phyloP scores from a whole-genome alignment of 2,888 invertebrate genomes.

The Rhynchonema sp. region DNA sequence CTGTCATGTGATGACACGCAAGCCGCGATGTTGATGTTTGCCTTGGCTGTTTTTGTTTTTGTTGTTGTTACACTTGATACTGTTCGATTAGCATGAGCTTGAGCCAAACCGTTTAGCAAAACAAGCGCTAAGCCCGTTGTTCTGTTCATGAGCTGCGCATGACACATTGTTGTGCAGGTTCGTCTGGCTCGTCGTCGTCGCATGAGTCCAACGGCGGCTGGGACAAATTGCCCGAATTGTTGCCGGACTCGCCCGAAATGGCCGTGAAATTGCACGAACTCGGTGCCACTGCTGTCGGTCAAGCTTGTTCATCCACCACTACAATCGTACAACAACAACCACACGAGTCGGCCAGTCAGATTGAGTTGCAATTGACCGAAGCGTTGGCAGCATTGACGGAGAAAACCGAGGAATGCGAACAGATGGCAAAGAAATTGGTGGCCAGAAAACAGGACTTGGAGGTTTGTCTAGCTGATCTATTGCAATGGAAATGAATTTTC shows the following conservation, averaged over 20 bases:
- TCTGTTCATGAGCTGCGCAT: too few species aligned
- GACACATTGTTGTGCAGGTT: too few species aligned
- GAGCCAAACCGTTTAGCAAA: too few species aligned
- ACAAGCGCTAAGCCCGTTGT: too few species aligned
- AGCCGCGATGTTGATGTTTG: too few species aligned
- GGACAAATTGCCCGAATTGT: neutral
- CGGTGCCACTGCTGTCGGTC: too few species aligned
- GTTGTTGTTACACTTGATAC: too few species aligned
- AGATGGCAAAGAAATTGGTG: slow-evolving; percentile 5
- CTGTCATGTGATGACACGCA: too few species aligned
- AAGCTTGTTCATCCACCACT: too few species aligned
- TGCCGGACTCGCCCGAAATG: neutral
- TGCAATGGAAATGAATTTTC: neutral
- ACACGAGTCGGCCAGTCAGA: neutral
- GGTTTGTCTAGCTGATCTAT: neutral
- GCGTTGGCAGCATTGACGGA: slow-evolving; percentile 12
- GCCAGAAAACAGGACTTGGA: slow-evolving; percentile 6
- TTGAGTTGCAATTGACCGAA: slow-evolving; percentile 7
- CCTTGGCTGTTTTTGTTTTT: too few species aligned
- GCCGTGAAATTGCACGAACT: neutral
- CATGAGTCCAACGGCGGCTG: neutral
- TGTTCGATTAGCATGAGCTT: too few species aligned
- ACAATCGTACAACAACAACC: too few species aligned
- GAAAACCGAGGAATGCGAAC: slow-evolving; percentile 14
- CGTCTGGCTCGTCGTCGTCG: neutral